phyloP scores from a whole-genome alignment of 2,797 vertebrate genomes.

The Eremophila alpestris region DNA sequence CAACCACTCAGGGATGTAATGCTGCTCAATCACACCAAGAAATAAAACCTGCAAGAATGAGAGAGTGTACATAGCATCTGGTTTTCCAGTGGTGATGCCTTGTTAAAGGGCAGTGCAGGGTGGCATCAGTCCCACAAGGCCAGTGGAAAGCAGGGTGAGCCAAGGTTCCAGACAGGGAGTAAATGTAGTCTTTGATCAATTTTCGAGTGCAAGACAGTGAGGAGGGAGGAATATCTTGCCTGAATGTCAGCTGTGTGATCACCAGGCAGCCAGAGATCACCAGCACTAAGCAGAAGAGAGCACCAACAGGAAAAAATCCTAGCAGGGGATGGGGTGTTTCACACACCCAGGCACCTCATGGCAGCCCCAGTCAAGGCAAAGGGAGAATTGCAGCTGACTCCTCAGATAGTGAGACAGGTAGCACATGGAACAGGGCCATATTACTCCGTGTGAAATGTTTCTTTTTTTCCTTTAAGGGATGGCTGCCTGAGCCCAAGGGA shows the following conservation, averaged over 20 bases:
- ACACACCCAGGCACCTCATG: not conserved
- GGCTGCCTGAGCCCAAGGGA: slow-evolving; percentile 66
- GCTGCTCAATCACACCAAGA: not conserved
- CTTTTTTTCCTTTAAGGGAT: slow-evolving; percentile 46
- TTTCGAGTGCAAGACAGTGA: not conserved
- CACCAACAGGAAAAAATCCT: not conserved
- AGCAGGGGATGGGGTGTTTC: not conserved
- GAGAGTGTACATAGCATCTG: not conserved
- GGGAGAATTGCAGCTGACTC: not conserved
- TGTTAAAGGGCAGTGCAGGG: not conserved
- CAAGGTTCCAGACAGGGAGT: not conserved
- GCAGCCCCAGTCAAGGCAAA: not conserved
- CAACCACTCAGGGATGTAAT: not conserved
- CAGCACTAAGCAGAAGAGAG: not conserved
- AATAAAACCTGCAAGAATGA: not conserved
- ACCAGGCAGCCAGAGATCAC: not conserved
- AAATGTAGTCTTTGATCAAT: not conserved
- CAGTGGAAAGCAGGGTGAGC: not conserved
- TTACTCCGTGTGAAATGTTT: not conserved
- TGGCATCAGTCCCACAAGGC: not conserved
- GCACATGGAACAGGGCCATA: not conserved
- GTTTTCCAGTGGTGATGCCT: not conserved
- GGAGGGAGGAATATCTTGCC: not conserved
- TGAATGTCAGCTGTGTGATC: not conserved
- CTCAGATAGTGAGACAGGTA: not conserved